Base-by-base conservation (phyloP, 1,140 invertebrate species). In the Trichonephila clavata region DNA sequence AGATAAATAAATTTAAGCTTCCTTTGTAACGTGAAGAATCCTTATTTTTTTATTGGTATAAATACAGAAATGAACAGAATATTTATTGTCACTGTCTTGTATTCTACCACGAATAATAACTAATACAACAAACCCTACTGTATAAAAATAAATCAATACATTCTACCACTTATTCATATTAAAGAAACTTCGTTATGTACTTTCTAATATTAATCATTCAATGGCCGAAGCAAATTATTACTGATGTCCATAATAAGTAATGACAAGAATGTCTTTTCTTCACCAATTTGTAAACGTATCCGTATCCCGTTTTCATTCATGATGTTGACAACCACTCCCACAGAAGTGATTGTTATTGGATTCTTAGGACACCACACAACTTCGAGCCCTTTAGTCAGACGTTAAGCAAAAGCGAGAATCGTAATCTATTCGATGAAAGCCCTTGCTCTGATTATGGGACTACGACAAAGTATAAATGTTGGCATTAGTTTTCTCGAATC, bases 401-500 rank as follows among this genome's bases (percentile, higher is more conserved):
- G 10, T 5, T 14, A 7, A 16, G 71, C 32, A 77, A 32, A 39
- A 39, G 71, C 71, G 71, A 77, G 71, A 32, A 32, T 77, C 27
- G 27, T 77, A 77, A 39, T 77, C 71, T 39, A 32, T 77, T 77
- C 27, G 71, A 77, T 39, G 71, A 77, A 77, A 77, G 71, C 71
- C 27, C 27, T 77, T 77, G 71, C 32, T 77, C 71, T 77, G 71
- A 27, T 84, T 50, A 84, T 24, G 59, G 59, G 59, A 63, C 60
- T 63, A 24, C 60, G 86, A 61, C 61, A 21, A 50, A 83, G 50
- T 59, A 83, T 57, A 83, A 50, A 50, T 59, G 81, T 57, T 57
- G 39, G 81, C 39, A 87, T 87, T 87, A 60, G 86, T 87, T 87
- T 87, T 63, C 59, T 60, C n/a, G 60, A 87, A 87, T 87, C 60